Conservation (phyloP, 2,113 vertebrate genomes). For the Myanophis thanlyinensis region DNA sequence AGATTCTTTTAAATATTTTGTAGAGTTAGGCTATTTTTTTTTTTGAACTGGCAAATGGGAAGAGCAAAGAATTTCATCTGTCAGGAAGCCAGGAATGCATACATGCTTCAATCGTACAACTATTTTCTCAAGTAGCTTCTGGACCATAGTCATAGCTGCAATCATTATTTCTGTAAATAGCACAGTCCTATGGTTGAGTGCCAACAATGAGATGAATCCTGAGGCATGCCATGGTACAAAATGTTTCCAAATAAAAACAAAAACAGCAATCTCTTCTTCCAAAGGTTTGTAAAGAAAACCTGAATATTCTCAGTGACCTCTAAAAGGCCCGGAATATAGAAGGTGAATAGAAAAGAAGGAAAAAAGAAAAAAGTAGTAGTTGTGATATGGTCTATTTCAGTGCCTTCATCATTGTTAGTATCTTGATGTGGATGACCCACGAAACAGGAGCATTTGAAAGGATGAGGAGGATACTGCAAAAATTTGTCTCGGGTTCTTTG, state of each 20-base stretch:
- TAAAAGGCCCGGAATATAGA: background rate
- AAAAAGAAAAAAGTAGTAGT: background rate
- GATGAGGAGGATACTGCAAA: background rate
- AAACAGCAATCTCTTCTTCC: background rate
- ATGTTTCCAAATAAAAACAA: background rate
- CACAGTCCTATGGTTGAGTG: background rate
- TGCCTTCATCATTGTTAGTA: background rate
- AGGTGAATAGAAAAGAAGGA: no score
- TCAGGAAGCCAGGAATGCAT: background rate
- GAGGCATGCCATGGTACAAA: background rate
- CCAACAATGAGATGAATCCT: background rate
- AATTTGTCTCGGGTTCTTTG: background rate
- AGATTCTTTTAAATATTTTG: conserved; percentile 1
- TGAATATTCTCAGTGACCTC: background rate
- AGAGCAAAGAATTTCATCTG: background rate
- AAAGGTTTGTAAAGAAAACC: background rate
- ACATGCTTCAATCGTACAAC: background rate
- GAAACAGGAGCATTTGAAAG: background rate
- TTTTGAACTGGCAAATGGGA: conserved; percentile 2
- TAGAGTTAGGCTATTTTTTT: conserved; percentile 2
- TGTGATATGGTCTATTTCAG: background rate
- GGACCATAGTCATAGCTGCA: background rate
- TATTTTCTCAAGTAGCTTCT: background rate
- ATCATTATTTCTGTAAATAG: background rate
- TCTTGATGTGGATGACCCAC: no score